Evolutionary conservation across 1,140 invertebrate genomes (phyloP).

Genomic region (Ditylenchus dipsaci): DNA sequence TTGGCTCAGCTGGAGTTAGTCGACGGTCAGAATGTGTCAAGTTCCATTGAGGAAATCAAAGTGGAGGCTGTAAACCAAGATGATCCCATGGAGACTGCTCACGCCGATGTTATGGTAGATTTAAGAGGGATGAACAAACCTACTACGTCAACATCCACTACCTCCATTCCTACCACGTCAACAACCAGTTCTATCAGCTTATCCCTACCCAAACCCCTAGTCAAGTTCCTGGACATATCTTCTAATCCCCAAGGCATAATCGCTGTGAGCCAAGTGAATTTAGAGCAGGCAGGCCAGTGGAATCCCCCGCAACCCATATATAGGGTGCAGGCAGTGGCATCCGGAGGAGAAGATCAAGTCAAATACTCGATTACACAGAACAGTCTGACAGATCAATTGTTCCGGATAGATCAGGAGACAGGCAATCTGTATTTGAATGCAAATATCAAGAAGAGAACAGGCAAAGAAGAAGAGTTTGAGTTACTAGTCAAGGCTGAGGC

Average conservation of each 20-base stretch:
- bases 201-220: not conserved
- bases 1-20: not conserved
- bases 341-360: not conserved
- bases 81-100: not conserved
- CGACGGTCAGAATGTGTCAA: too few relatives aligned
- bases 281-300: not conserved
- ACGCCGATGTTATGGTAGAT: not conserved
- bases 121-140: not conserved
- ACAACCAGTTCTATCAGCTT: not conserved
- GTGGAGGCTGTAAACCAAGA: conserved; percentile 1
- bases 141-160: too few relatives aligned
- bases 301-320: not conserved
- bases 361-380: not conserved
- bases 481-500: not conserved
- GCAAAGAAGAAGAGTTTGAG: not conserved
- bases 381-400: not conserved
- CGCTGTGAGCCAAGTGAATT: not conserved
- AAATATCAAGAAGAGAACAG: not conserved
- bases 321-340: not conserved
- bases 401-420: not conserved
- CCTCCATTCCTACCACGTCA: not conserved
- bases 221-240: not conserved
- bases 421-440: not conserved
- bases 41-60: too few relatives aligned
- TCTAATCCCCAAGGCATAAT: not conserved